A percentile compares a stretch with the other conserved stretches of the same genome.
Evolutionary conservation across 2,113 vertebrate species (phyloP).

Genomic region (Stegastes partitus): DNA sequence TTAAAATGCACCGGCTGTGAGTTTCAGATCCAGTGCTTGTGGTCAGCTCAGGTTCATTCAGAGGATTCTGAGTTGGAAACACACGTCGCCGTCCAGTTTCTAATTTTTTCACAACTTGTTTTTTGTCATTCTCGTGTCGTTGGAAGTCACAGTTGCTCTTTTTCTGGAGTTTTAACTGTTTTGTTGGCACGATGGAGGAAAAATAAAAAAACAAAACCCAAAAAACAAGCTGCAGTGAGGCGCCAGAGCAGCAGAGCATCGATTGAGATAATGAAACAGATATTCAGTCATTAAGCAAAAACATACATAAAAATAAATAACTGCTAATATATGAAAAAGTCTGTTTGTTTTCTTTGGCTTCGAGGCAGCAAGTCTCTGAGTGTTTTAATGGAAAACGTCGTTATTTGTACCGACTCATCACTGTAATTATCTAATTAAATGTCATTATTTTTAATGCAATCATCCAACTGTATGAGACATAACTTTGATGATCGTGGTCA

Average conservation of each 20-base stretch:
- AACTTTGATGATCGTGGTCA: background rate
- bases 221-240: background rate
- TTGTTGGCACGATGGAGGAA: background rate
- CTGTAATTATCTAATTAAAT: conserved; percentile 38
- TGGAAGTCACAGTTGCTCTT: background rate
- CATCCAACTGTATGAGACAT: background rate
- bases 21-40: background rate
- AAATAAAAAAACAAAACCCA: too few species aligned
- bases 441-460: conserved; percentile 20
- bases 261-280: conserved; percentile 13
- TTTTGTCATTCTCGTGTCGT: background rate
- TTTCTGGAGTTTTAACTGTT: background rate
- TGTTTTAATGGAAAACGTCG: conserved; percentile 30
- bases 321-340: background rate
- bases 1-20: conserved; percentile 3
- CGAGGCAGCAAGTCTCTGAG: background rate
- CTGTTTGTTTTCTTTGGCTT: conserved; percentile 22
- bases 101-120: too few species aligned
- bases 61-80: too few species aligned
- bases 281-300: conserved; percentile 23
- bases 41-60: background rate
- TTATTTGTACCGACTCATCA: background rate
- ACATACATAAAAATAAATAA: conserved; percentile 5
- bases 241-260: background rate
- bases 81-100: too few species aligned